Conservation (phyloP, 2,113 vertebrate genomes). For the Serinus canaria region DNA sequence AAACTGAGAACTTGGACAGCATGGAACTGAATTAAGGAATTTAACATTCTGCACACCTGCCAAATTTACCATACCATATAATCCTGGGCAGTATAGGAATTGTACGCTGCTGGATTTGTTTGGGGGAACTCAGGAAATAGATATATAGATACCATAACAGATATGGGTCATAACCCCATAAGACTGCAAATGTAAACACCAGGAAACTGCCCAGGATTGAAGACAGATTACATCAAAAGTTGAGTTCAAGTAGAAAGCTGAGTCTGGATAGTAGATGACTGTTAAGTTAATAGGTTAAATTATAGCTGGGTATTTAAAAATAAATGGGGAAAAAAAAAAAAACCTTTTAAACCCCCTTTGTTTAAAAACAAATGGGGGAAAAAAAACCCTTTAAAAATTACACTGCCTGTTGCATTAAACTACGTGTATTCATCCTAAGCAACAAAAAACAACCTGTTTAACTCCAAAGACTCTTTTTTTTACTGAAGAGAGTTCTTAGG, state of each 20-base stretch:
- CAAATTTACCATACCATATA: neutral
- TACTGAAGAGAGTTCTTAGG: neutral
- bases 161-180: fast-evolving
- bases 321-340: neutral
- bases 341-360: neutral
- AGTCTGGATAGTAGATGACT: neutral
- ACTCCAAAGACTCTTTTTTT: neutral
- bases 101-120: neutral
- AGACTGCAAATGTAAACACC: neutral
- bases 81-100: neutral
- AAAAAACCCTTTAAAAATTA: neutral
- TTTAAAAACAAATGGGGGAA: neutral
- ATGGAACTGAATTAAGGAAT: neutral
- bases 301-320: neutral
- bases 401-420: neutral
- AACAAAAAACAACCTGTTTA: neutral
- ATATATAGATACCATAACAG: neutral
- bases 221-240: neutral
- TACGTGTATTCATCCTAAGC: neutral
- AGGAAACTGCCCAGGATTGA: neutral
- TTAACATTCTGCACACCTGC: neutral
- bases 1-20: neutral
- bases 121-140: neutral
- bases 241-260: neutral
- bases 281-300: neutral